Percentiles rank a stretch among this genome's conserved stretches.
Conservation (phyloP, 2,797 vertebrate genomes). For the Acestrorhynchus altus region DNA sequence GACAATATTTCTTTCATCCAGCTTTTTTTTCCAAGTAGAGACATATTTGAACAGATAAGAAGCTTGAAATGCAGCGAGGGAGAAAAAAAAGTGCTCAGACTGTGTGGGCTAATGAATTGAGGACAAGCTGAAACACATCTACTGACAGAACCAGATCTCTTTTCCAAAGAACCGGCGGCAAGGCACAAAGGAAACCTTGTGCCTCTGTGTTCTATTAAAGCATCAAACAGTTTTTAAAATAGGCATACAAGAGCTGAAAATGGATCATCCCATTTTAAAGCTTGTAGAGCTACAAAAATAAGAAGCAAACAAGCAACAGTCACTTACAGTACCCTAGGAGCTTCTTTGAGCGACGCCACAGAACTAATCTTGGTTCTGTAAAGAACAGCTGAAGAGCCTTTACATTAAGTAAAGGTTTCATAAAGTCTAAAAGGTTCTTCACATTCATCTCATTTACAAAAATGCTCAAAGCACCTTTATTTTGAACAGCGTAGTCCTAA, state of each 20-base stretch:
- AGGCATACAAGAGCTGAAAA: constrained; percentile 2
- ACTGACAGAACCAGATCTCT: not conserved
- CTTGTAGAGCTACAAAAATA: not conserved
- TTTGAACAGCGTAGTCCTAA: too few species aligned
- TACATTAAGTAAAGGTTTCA: too few species aligned
- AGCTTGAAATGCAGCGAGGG: constrained; percentile 25
- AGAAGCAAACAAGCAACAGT: not conserved
- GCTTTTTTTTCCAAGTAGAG: constrained; percentile 20
- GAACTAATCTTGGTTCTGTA: too few species aligned
- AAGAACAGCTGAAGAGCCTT: too few species aligned
- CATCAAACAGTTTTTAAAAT: not conserved
- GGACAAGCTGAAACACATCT: constrained; percentile 57
- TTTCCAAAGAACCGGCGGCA: constrained; percentile 13
- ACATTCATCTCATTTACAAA: too few species aligned
- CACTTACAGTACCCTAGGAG: not conserved
- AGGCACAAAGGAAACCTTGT: constrained; percentile 23
- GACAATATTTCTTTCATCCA: constrained; percentile 45
- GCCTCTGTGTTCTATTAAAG: constrained; percentile 18
- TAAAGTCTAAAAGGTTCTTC: too few species aligned
- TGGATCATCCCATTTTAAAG: not conserved
- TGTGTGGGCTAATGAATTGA: constrained; percentile 46
- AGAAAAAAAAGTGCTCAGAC: constrained; percentile 36
- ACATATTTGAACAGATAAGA: constrained; percentile 47
- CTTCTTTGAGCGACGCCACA: too few species aligned
- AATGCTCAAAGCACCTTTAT: too few species aligned